Percentiles rank a stretch among this genome's conserved stretches.
Conservation (phyloP, 2,888 invertebrate genomes). For the Pseudoips prasinana region DNA sequence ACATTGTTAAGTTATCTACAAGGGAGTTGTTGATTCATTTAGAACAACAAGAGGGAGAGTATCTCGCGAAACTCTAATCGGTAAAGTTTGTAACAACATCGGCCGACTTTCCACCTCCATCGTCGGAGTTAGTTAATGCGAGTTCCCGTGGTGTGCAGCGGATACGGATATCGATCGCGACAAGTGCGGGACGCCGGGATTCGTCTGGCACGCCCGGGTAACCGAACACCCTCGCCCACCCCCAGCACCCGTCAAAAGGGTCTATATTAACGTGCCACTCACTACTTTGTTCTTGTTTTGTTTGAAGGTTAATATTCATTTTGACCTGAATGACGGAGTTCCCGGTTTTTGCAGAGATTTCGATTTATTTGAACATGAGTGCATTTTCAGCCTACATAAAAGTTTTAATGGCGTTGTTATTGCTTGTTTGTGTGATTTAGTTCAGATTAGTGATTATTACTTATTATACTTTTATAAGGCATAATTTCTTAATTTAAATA, state of each 20-base stretch:
- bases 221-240: constrained; percentile 50
- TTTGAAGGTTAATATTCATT: constrained; percentile 79
- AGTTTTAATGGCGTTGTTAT: no score
- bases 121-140: constrained; percentile 71
- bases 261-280: constrained; percentile 66
- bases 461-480: no score
- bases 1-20: constrained; percentile 33
- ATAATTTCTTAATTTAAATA: no score
- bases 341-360: constrained; percentile 21
- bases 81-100: constrained; percentile 76
- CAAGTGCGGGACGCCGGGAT: constrained; percentile 72
- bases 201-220: constrained; percentile 70
- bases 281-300: constrained; percentile 77
- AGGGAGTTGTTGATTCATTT: constrained; percentile 60
- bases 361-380: no score
- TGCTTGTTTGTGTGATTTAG: no score
- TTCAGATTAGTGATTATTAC: no score
- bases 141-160: constrained; percentile 71
- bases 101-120: constrained; percentile 73
- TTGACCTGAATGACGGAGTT: constrained; percentile 54
- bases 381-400: no score
- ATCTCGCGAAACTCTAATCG: constrained; percentile 66
- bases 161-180: constrained; percentile 77
- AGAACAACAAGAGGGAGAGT: constrained; percentile 58
- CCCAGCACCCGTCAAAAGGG: constrained; percentile 53